Percentiles rank a stretch among this genome's conserved stretches.
Evolutionary conservation across 2,113 vertebrate genomes (phyloP).

Genomic region (Strix aluco): DNA sequence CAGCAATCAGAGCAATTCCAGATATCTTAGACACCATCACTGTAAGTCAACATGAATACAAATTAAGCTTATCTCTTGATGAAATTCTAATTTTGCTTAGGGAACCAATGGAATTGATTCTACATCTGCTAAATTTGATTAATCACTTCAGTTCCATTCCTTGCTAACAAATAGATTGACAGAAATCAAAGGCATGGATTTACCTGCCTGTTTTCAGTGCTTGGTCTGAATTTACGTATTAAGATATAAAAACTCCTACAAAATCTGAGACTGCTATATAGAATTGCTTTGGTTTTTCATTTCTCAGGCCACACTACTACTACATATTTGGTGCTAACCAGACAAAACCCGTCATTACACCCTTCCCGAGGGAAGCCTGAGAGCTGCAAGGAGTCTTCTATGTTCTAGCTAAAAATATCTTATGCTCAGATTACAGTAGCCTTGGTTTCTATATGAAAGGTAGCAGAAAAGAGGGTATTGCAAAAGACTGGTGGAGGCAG

Average conservation of each 20-base stretch:
- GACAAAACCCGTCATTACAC: neutral
- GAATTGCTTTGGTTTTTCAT: neutral
- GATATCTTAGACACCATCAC: neutral
- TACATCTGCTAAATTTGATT: slow-evolving; percentile 49
- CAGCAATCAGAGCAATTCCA: slow-evolving; percentile 1
- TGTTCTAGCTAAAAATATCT: neutral
- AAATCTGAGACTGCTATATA: neutral
- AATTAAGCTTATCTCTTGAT: slow-evolving; percentile 36
- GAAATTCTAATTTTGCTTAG: slow-evolving; percentile 45
- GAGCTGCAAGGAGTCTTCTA: neutral
- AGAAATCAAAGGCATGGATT: slow-evolving; percentile 51
- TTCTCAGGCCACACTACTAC: neutral
- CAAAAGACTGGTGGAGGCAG: neutral
- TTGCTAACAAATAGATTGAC: slow-evolving; percentile 28
- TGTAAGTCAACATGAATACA: slow-evolving; percentile 32
- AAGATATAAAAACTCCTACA: neutral
- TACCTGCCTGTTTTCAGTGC: neutral
- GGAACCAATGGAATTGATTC: slow-evolving; percentile 34
- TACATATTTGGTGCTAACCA: neutral
- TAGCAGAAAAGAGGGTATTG: neutral
- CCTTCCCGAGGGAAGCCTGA: neutral
- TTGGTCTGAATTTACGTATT: neutral
- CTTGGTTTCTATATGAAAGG: neutral
- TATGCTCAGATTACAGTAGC: neutral
- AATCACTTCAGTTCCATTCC: slow-evolving; percentile 22